These are phyloP conservation scores for Numenius phaeopus DNA, from an alignment of 2,797 vertebrate species.

Conservation along the genomic window DNA sequence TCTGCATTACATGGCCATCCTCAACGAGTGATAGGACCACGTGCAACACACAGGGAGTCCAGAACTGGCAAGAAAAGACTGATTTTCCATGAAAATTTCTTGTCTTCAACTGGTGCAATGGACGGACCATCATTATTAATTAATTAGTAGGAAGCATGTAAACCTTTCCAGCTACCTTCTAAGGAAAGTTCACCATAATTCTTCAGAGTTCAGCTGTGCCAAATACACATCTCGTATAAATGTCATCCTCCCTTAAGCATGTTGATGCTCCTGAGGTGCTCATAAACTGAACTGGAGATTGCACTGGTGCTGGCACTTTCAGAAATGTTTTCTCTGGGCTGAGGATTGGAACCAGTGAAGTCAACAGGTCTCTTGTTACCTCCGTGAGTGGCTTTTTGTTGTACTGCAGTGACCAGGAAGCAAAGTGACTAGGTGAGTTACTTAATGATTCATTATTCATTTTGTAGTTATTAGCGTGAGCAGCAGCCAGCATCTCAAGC, in stretches of 20 bases:
- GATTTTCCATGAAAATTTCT: not conserved
- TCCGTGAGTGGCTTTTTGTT: not conserved
- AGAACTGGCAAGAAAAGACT: not conserved
- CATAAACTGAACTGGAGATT: not conserved
- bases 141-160: not conserved
- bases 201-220: not conserved
- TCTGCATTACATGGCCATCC: not conserved
- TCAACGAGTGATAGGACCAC: not conserved
- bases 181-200: not conserved
- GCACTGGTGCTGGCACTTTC: not conserved
- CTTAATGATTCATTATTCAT: not conserved
- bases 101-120: not conserved
- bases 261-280: not conserved
- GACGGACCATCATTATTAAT: not conserved
- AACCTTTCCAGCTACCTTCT: not conserved
- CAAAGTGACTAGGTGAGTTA: not conserved
- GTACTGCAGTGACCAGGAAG: not conserved
- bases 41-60: not conserved
- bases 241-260: not conserved
- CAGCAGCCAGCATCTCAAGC: not conserved
- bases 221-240: not conserved
- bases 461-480: not conserved
- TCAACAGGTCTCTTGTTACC: not conserved
- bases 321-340: not conserved
- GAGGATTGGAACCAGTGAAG: not conserved